phyloP scores from a whole-genome alignment of 2,113 vertebrate genomes.

The Oncorhynchus gorbuscha region DNA sequence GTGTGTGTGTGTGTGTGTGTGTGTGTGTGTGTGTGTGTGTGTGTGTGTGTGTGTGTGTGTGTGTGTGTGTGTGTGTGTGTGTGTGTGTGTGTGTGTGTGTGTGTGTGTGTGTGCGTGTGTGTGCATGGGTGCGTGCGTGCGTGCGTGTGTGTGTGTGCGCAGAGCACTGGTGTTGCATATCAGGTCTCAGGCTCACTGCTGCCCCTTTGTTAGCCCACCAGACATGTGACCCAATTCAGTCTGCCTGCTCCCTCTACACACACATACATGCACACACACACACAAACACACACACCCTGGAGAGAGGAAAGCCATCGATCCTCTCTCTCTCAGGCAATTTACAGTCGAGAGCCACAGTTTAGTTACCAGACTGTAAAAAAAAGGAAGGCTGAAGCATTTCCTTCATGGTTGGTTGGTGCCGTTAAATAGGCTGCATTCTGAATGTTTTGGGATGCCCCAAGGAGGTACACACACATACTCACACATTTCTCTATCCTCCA shows the following conservation, averaged over 20 bases:
- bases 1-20: neutral
- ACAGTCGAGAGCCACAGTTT: neutral
- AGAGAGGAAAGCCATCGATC: slow-evolving; percentile 33
- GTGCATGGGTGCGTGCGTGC: neutral
- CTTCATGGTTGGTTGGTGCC: neutral
- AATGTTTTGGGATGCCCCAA: neutral
- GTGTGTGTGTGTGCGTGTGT: neutral
- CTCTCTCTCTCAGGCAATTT: slow-evolving; percentile 1
- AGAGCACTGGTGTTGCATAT: neutral
- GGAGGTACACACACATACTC: slow-evolving; percentile 11
- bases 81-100: no score
- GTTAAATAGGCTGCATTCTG: neutral
- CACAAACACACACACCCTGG: neutral
- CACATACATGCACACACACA: neutral
- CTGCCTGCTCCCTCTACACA: neutral
- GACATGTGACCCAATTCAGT: slow-evolving; percentile 17
- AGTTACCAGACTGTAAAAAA: slow-evolving; percentile 32
- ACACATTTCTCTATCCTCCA: slow-evolving; percentile 15
- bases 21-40: neutral
- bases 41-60: neutral
- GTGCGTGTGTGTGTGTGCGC: neutral
- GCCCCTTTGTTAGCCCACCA: neutral
- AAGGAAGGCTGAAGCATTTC: neutral
- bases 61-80: neutral
- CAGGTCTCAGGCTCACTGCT: slow-evolving; percentile 6